A percentile compares a stretch with the other conserved stretches of the same genome.
Conservation (phyloP, 2,797 vertebrate genomes). For the Sparus aurata region DNA sequence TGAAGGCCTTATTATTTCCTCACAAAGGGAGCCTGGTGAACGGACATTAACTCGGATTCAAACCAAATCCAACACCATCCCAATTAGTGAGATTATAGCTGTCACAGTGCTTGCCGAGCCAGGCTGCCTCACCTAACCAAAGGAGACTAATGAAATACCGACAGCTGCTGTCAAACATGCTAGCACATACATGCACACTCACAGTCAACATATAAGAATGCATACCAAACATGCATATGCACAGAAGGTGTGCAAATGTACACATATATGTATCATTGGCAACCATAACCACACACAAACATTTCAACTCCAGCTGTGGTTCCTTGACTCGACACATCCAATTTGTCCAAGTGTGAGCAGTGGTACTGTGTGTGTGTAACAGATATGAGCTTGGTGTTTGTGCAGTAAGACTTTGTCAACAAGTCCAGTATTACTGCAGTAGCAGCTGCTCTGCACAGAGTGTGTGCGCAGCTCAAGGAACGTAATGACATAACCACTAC, state of each 20-base stretch:
- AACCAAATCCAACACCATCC: conserved; percentile 76
- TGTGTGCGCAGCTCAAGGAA: conserved; percentile 59
- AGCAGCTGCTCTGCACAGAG: conserved; percentile 43
- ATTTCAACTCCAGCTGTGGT: conserved; percentile 41
- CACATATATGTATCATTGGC: not conserved
- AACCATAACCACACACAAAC: conserved; percentile 11
- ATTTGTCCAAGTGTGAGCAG: conserved; percentile 44
- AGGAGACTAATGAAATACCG: conserved; percentile 73
- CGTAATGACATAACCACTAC: conserved; percentile 52
- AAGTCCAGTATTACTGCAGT: conserved; percentile 65
- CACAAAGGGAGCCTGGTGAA: conserved; percentile 72
- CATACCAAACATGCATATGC: conserved; percentile 11
- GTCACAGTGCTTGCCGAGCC: conserved; percentile 61
- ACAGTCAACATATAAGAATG: conserved; percentile 13
- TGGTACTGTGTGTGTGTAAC: conserved; percentile 36
- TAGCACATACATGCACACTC: conserved; percentile 15
- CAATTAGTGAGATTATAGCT: conserved; percentile 81
- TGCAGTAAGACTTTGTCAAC: conserved; percentile 72
- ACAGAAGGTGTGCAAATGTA: not conserved
- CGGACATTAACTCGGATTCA: conserved; percentile 73
- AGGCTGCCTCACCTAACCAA: conserved; percentile 67
- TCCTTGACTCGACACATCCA: conserved; percentile 61
- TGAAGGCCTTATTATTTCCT: conserved; percentile 80
- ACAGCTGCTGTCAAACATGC: conserved; percentile 52
- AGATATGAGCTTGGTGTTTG: conserved; percentile 66